Base-by-base conservation (phyloP, 1,140 invertebrate genomes). In the Asbolus verrucosus region DNA sequence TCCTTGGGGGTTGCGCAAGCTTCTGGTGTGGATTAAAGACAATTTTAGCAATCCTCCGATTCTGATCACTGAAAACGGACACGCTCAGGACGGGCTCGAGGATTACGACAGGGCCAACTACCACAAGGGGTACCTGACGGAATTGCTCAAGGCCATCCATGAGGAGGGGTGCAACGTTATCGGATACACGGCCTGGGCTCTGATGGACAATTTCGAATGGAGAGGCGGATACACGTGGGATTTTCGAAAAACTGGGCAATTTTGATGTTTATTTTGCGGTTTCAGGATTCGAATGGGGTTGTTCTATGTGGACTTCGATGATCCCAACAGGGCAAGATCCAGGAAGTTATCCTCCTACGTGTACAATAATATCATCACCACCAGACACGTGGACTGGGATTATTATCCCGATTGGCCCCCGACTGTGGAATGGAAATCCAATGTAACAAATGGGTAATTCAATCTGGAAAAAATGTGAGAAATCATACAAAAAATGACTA, bases 131-230 rank as follows among this genome's bases (percentile, higher is more conserved):
- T 39, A 46, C 19, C 14, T 65, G 9, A 16, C 39, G 2, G 16
- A 65, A 15, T 11, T 63, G 6, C 18, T 41, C 1, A 18, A 41
- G 11, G 61, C 61, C 11, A 65, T 65, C 1, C 2, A 24, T 1
- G 77, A 81, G 0, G 77, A 80, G 0, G 79, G 77, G 1, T 73
- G 77, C 2, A 82, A 82, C 39, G 73, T 83, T 0, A 76, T 74
- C 1, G 86, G 82, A 0, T 91, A 90, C 75, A 86, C 85, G n/a
- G 82, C 83, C 1, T 90, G 88, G 89, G 85, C 84, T 8, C 75
- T 90, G 2, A 82, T 89, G 79, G 89, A 91, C 71, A 89, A 89
- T 75, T 88, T 88, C 72, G 88, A 90, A 78, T 89, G 88, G 87
- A 78, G 76, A 14, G 79, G 76, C 24, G 84, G 83, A 43, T 79